Evolutionary conservation across 2,797 vertebrate genomes (phyloP), one percentile per base, ranked within the genome.

Genomic region (Sebastes iracundus): DNA sequence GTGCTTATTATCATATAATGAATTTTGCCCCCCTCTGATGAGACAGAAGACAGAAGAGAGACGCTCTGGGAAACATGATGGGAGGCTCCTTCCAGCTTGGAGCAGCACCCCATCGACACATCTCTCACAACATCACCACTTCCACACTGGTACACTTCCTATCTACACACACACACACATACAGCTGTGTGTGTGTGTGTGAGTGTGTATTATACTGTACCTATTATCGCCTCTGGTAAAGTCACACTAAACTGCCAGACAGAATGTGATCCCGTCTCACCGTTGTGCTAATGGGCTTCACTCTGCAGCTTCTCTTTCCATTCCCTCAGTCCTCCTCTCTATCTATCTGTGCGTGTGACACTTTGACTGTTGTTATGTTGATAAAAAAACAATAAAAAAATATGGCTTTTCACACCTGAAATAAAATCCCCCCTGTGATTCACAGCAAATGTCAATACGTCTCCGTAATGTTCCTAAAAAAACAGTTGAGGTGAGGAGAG

Each of bases 201-300:
- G 64, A 62, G 79, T 82, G 79, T 69, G 70, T 58, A 5, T 86
- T 30, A 49, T 49, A 6, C 38, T 42, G 38, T 42, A 80, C n/a
- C 75, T 59, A 77, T 81, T 72, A 82, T 82, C 83, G 10, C 87
- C 76, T 84, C 63, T 52, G 52, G 30, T 69, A 10, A 60, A 30
- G 11, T 87, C 46, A 13, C 88, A 69, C 80, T 49, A 61, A 67
- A 38, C 79, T 75, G 80, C 27, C 86, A 92, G 85, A 91, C 92
- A 22, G 71, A 55, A 66, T 82, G 80, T 62, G 82, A 90, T 84
- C 85, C 83, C 0, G 23, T 87, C 62, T 87, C 88, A 84, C 64
- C 67, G 73, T 28, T 13, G 55, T 79, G 87, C 82, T 84, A 86
- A 90, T 82, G 75, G 83, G 20, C 86, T 80, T 67, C 71, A 23